A percentile compares a stretch with the other conserved stretches of the same genome.
phyloP scores from a whole-genome alignment of 2,797 vertebrate species.

The Anomalospiza imberbis region DNA sequence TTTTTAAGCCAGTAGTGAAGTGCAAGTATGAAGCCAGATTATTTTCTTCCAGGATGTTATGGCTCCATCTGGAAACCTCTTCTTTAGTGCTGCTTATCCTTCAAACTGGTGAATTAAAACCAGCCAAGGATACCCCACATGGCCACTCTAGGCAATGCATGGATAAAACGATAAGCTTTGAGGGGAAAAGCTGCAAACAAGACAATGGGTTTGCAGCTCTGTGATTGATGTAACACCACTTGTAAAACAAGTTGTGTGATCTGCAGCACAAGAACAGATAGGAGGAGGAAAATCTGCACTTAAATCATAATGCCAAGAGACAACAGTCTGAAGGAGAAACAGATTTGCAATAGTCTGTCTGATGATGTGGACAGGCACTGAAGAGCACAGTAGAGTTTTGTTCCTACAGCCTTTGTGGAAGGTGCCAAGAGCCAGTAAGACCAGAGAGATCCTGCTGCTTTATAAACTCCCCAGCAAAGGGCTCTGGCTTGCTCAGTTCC shows the following conservation, averaged over 20 bases:
- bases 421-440: neutral
- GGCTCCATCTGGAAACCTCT: neutral
- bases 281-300: neutral
- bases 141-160: neutral
- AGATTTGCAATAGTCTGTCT: neutral
- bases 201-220: neutral
- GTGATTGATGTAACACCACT: neutral
- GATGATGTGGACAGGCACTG: neutral
- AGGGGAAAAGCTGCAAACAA: neutral
- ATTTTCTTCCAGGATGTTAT: neutral
- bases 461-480: neutral
- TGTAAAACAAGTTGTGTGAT: neutral
- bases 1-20: neutral
- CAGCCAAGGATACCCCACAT: neutral
- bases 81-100: neutral
- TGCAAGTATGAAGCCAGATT: neutral
- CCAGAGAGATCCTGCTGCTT: neutral
- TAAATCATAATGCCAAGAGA: neutral
- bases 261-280: neutral
- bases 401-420: neutral
- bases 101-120: neutral
- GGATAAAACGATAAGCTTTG: neutral
- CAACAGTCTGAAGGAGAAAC: neutral
- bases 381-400: neutral
- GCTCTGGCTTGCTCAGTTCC: neutral